Evolutionary conservation across 2,113 vertebrate species (phyloP).

Genomic region (Rafetus swinhoei): DNA sequence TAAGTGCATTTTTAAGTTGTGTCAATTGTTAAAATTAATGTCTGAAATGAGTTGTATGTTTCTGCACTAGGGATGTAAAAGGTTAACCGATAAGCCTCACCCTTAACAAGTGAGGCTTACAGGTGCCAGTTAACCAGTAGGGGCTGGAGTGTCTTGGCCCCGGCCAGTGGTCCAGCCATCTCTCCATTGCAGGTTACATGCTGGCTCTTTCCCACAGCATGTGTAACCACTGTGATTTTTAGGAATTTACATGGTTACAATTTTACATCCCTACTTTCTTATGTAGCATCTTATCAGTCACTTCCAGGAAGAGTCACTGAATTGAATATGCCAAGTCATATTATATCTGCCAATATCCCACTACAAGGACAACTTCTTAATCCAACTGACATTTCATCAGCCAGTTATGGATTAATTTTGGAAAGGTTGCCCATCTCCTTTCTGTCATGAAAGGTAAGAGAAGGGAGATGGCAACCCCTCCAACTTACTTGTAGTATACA

Average conservation of each 20-base stretch:
- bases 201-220: too few relatives aligned
- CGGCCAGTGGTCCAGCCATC: too few relatives aligned
- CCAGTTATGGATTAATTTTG: neutral
- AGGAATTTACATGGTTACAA: too few relatives aligned
- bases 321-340: neutral
- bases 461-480: neutral
- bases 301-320: neutral
- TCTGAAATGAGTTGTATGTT: constrained; percentile 34
- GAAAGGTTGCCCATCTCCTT: neutral
- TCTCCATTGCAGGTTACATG: too few relatives aligned
- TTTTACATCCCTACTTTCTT: too few relatives aligned
- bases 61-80: neutral
- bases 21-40: constrained; percentile 46
- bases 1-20: neutral
- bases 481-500: neutral
- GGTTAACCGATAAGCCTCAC: too few relatives aligned
- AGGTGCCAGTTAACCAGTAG: too few relatives aligned
- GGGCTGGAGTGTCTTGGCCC: too few relatives aligned
- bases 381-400: neutral
- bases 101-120: too few relatives aligned
- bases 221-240: too few relatives aligned
- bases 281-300: neutral
- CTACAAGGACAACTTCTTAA: neutral
- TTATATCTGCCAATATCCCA: neutral
- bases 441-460: neutral